Conservation (phyloP, 2,888 invertebrate species). For the Stictocephala bisonia region DNA sequence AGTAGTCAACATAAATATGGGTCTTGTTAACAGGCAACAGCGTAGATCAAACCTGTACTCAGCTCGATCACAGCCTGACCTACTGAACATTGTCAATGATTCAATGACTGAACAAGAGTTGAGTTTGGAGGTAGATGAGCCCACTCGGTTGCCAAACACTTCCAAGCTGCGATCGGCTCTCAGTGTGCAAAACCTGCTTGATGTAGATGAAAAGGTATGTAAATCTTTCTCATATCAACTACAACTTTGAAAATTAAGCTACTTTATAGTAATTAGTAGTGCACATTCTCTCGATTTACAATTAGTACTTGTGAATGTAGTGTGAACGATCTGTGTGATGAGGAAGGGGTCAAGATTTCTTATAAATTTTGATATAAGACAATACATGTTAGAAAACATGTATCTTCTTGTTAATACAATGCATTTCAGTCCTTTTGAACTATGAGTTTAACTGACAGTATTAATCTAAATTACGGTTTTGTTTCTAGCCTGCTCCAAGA, state of each 20-base stretch:
- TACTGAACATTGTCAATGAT: slow-evolving; percentile 72
- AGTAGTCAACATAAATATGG: no score
- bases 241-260: no score
- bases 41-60: slow-evolving; percentile 61
- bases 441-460: not conserved
- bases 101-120: slow-evolving; percentile 63
- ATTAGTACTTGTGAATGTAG: no score
- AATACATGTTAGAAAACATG: no score
- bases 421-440: not conserved
- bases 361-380: no score
- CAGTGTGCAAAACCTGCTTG: slow-evolving; percentile 63
- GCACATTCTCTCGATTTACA: no score
- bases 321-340: no score
- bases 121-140: slow-evolving; percentile 35
- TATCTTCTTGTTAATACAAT: no score
- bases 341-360: no score
- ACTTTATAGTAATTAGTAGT: no score
- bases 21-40: slow-evolving; percentile 20
- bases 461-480: slow-evolving; percentile 4
- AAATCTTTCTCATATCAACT: no score
- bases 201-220: slow-evolving; percentile 53
- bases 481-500: slow-evolving; percentile 47
- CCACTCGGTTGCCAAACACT: slow-evolving; percentile 47
- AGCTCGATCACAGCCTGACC: slow-evolving; percentile 72
- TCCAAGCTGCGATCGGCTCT: slow-evolving; percentile 57